Evolutionary conservation across 2,113 vertebrate species (phyloP).

Genomic region (Sander lucioperca): DNA sequence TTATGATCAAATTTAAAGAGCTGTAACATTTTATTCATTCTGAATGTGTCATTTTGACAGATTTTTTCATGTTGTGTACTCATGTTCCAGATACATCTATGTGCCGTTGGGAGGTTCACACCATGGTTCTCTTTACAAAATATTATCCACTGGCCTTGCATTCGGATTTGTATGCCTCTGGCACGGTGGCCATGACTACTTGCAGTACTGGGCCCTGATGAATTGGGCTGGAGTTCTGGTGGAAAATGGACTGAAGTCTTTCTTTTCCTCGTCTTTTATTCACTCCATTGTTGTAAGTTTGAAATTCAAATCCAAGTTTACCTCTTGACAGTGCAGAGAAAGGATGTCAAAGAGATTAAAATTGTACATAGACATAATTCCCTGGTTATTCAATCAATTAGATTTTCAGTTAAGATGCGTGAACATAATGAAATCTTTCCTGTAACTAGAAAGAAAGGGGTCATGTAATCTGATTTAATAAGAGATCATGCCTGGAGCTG

Average conservation of each 20-base stretch:
- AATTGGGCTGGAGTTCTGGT: conserved; percentile 93
- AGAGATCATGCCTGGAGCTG: conserved; percentile 25
- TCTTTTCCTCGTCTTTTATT: conserved; percentile 82
- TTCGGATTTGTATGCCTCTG: conserved; percentile 96
- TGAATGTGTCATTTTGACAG: neutral
- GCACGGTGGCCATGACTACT: conserved; percentile 93
- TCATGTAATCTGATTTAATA: conserved; percentile 41
- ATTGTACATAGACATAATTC: neutral
- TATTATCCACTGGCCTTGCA: conserved; percentile 89
- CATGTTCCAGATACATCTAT: conserved; percentile 91
- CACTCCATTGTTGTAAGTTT: conserved; percentile 87
- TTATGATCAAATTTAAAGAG: neutral
- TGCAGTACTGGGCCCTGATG: conserved; percentile 93
- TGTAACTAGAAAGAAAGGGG: conserved; percentile 34
- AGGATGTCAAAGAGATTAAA: conserved; percentile 1
- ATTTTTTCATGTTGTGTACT: neutral
- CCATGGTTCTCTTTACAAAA: conserved; percentile 81
- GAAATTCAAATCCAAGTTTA: neutral
- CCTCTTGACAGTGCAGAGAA: neutral
- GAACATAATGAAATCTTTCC: conserved; percentile 33
- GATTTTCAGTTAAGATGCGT: conserved; percentile 31
- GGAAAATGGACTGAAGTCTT: conserved; percentile 85
- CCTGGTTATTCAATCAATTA: neutral
- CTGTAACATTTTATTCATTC: neutral
- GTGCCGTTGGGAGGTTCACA: conserved; percentile 93